A percentile compares a stretch with the other conserved stretches of the same genome.
These are phyloP conservation scores for Marmota flaviventris DNA, from an alignment of 2,113 vertebrate species.

Conservation along the genomic window DNA sequence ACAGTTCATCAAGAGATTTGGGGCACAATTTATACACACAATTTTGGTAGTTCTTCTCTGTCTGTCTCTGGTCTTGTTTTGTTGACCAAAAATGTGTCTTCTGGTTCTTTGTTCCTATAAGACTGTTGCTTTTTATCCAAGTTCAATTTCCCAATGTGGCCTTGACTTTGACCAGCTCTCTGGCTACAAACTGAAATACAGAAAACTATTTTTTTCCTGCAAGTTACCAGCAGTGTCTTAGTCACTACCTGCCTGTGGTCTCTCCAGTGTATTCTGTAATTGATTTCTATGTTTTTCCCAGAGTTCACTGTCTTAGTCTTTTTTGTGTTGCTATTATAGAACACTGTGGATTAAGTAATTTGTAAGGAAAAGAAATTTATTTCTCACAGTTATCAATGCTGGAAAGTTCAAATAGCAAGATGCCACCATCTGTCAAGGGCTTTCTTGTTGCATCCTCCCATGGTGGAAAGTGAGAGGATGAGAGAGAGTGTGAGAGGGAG, in stretches of 20 bases:
- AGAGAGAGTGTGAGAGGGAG: neutral
- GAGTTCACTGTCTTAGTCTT: neutral
- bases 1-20: neutral
- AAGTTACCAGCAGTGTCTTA: neutral
- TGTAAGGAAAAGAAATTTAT: neutral
- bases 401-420: neutral
- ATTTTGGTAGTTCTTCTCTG: neutral
- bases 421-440: neutral
- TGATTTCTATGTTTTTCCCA: neutral
- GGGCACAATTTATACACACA: neutral
- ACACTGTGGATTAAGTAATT: neutral
- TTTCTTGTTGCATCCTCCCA: neutral
- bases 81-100: neutral
- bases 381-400: neutral
- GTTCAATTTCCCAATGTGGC: neutral
- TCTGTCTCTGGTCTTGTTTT: neutral
- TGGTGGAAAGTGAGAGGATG: neutral
- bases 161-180: neutral
- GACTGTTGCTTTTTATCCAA: neutral
- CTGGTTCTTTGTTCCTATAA: neutral
- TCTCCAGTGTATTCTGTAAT: neutral
- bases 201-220: neutral
- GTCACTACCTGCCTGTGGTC: neutral
- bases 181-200: neutral
- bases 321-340: neutral